A percentile compares a stretch with the other conserved stretches of the same genome.
Conservation (phyloP, 2,113 vertebrate species). For the Sphaerodactylus townsendi region DNA sequence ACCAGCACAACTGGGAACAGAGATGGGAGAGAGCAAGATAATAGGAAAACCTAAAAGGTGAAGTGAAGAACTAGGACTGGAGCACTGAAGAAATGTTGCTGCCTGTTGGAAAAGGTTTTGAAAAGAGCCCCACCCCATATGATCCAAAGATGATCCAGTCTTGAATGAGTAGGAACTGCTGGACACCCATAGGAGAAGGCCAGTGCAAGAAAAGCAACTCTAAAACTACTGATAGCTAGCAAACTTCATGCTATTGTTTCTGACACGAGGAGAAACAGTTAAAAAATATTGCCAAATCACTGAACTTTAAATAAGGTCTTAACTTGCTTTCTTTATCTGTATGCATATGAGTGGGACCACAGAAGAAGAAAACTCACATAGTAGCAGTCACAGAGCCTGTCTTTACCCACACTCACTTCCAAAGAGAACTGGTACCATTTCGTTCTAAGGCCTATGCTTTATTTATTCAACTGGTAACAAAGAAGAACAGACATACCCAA, state of each 20-base stretch:
- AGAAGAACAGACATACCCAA: conserved; percentile 56
- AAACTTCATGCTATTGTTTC: background rate
- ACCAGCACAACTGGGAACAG: background rate
- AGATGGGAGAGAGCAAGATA: background rate
- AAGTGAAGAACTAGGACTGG: background rate
- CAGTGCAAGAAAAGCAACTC: background rate
- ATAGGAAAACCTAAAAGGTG: background rate
- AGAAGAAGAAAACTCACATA: background rate
- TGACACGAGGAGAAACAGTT: background rate
- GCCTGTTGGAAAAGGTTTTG: too few species aligned
- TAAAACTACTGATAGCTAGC: background rate
- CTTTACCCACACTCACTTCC: conserved; percentile 22
- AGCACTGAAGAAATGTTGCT: background rate
- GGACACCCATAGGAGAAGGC: background rate
- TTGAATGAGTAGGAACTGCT: too few species aligned
- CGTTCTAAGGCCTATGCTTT: background rate
- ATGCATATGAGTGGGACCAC: background rate
- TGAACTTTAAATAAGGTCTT: background rate
- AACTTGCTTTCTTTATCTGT: background rate
- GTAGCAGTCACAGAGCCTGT: conserved; percentile 28
- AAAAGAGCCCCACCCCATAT: too few species aligned
- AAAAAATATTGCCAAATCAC: background rate
- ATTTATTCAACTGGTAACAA: conserved; percentile 29
- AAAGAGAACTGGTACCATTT: conserved; percentile 42
- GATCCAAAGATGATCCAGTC: too few species aligned